Conservation (phyloP, 2,113 vertebrate genomes). For the Cnemophilus loriae region DNA sequence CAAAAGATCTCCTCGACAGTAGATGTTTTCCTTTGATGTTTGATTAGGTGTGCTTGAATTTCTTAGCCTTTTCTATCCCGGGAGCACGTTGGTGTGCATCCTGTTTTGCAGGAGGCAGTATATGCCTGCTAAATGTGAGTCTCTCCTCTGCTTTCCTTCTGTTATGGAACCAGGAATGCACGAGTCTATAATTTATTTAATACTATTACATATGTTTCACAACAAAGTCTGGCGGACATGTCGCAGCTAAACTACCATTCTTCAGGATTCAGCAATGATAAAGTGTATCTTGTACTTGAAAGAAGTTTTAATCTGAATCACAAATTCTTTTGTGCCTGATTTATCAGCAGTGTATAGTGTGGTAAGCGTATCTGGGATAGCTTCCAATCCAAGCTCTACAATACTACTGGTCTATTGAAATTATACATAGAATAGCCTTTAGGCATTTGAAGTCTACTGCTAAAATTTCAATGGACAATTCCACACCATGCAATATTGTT, state of each 20-base stretch:
- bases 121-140: neutral
- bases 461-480: neutral
- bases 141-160: neutral
- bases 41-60: neutral
- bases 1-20: neutral
- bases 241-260: neutral
- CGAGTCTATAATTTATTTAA: neutral
- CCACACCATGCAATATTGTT: neutral
- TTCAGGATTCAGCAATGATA: neutral
- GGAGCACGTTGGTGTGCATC: neutral
- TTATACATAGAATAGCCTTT: neutral
- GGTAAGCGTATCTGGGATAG: neutral
- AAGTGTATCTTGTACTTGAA: neutral
- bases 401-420: neutral
- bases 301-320: constrained; percentile 25
- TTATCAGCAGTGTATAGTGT: neutral
- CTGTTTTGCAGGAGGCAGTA: neutral
- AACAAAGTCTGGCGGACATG: neutral
- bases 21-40: neutral
- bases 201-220: neutral
- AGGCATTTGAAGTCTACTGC: neutral
- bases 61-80: neutral
- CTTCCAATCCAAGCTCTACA: neutral
- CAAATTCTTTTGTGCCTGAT: neutral
- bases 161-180: neutral